Conservation (phyloP, 1,140 invertebrate species). For the Mercenaria mercenaria region DNA sequence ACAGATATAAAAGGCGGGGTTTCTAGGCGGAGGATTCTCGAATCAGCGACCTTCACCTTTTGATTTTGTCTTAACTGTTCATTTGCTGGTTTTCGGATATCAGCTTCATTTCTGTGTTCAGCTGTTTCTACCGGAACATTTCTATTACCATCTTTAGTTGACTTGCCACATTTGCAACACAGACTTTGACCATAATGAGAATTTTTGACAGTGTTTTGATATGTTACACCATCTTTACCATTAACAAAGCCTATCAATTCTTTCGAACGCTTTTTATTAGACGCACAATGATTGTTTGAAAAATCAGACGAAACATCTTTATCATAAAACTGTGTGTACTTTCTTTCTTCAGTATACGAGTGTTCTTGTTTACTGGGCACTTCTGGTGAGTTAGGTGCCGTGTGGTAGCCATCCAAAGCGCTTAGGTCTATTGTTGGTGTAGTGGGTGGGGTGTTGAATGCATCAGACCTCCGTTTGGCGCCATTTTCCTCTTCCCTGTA, state of each 20-base stretch:
- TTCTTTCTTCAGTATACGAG: not conserved
- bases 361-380: not conserved
- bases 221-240: not conserved
- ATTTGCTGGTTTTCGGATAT: not conserved
- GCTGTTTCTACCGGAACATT: no score
- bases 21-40: not conserved
- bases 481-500: not conserved
- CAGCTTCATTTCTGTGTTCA: not conserved
- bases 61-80: not conserved
- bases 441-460: not conserved
- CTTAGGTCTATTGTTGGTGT: slow-evolving; percentile 24
- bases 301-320: not conserved
- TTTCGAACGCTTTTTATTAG: no score
- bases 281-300: not conserved
- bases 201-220: not conserved
- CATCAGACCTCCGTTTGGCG: not conserved
- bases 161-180: not conserved
- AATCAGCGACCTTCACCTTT: not conserved
- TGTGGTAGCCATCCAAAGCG: slow-evolving; percentile 30
- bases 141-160: not conserved
- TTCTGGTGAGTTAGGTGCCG: slow-evolving; percentile 23
- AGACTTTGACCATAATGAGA: not conserved
- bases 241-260: not conserved
- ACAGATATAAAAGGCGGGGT: slow-evolving; percentile 40
- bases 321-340: not conserved